Evolutionary conservation across 2,797 vertebrate species (phyloP).

Genomic region (Mormyrus proboscirostris): DNA sequence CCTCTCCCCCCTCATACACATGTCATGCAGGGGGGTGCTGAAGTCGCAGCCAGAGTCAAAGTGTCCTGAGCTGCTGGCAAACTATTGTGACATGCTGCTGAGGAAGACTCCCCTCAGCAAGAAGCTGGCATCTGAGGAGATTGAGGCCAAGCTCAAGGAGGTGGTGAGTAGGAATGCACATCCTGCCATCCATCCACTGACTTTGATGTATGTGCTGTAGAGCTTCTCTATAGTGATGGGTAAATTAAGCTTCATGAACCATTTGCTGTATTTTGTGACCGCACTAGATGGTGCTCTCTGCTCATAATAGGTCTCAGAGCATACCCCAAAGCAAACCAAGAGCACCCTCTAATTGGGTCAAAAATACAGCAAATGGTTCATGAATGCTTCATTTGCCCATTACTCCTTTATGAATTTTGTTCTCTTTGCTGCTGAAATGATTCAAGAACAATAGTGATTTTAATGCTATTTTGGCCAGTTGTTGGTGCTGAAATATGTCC

Average conservation of each 20-base stretch:
- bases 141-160: slow-evolving; percentile 98
- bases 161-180: slow-evolving; percentile 68
- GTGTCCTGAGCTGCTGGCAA: slow-evolving; percentile 96
- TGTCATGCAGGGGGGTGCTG: slow-evolving; percentile 73
- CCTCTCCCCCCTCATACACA: neutral
- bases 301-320: neutral
- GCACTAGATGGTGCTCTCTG: neutral
- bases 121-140: slow-evolving; percentile 97
- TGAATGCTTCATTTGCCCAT: neutral
- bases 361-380: neutral
- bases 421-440: neutral
- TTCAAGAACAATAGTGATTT: neutral
- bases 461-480: slow-evolving; percentile 60
- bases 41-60: slow-evolving; percentile 99
- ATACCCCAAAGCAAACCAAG: neutral
- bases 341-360: neutral
- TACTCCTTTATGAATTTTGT: neutral
- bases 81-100: slow-evolving; percentile 98
- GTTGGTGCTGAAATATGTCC: slow-evolving; percentile 94
- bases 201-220: slow-evolving; percentile 5
- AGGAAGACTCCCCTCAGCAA: slow-evolving; percentile 98
- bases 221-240: neutral
- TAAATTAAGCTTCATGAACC: neutral
- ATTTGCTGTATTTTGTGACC: neutral
- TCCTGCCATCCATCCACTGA: neutral